A percentile compares a stretch with the other conserved stretches of the same genome.
Conservation (phyloP, 1,140 invertebrate species). For the Tigriopus japonicus region DNA sequence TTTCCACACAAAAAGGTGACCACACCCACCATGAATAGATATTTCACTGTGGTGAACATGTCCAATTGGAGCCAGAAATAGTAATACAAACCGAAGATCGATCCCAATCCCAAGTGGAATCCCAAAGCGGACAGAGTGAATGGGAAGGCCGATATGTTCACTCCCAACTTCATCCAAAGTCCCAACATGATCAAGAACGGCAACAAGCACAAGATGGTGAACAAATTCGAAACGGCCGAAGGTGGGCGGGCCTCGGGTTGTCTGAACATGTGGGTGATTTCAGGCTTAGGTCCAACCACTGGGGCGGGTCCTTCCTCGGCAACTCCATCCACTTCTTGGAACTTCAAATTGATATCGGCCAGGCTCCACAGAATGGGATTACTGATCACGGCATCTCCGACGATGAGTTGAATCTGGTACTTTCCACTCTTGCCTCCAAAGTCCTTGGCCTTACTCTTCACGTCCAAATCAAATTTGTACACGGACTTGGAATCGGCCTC, state of each 20-base stretch:
- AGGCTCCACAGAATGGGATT: constrained; percentile 75
- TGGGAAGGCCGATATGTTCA: constrained; percentile 71
- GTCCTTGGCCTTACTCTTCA: constrained; percentile 55
- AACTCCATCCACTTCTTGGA: constrained; percentile 29
- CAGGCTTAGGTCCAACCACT: constrained; percentile 16
- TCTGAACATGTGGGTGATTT: constrained; percentile 64
- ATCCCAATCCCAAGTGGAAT: constrained; percentile 25
- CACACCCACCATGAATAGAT: constrained; percentile 55
- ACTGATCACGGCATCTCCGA: constrained; percentile 68
- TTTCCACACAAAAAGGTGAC: constrained; percentile 85
- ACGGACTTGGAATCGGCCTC: constrained; percentile 58
- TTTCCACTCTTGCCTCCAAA: constrained; percentile 53
- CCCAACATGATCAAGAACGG: constrained; percentile 65
- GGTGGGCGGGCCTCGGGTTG: constrained; percentile 76
- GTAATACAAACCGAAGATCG: constrained; percentile 65
- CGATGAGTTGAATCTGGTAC: constrained; percentile 60
- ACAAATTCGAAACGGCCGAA: constrained; percentile 64
- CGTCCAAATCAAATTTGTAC: constrained; percentile 83
- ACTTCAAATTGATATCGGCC: constrained; percentile 51
- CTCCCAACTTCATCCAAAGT: constrained; percentile 66
- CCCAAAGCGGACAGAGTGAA: constrained; percentile 48
- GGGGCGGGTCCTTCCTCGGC: constrained; percentile 19
- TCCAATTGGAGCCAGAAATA: constrained; percentile 77
- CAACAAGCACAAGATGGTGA: constrained; percentile 58
- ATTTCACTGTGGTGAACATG: constrained; percentile 90